Evolutionary conservation across 64 coral and sea anemone species (phyloP).

Genomic region (Acropora yongei): DNA sequence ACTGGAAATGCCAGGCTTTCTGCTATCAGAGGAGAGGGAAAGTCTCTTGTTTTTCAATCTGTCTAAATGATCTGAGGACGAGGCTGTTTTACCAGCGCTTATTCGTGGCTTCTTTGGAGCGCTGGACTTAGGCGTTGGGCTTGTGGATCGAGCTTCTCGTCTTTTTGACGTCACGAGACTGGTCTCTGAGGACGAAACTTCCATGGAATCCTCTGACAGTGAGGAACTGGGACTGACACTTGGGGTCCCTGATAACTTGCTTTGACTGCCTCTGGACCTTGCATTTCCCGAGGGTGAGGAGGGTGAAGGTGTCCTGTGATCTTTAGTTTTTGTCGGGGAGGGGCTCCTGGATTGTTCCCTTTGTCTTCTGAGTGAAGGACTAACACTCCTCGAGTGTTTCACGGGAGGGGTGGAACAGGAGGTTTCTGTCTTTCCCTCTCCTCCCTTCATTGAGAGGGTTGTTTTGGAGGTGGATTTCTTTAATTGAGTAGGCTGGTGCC

Average conservation of each 20-base stretch:
- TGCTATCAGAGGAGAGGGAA: neutral
- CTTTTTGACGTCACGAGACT: neutral
- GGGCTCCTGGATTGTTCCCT: constrained; percentile 10
- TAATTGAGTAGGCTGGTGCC: neutral
- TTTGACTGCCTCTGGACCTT: neutral
- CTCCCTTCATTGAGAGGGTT: neutral
- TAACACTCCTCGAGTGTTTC: neutral
- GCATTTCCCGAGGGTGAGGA: constrained; percentile 2
- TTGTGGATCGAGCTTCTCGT: constrained; percentile 23
- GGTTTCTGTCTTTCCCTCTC: neutral
- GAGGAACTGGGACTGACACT: constrained; percentile 23
- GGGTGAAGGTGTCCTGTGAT: neutral
- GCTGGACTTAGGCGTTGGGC: neutral
- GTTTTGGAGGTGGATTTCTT: neutral
- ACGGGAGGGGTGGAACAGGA: neutral
- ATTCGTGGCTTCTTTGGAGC: constrained; percentile 36
- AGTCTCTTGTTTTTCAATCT: constrained; percentile 28
- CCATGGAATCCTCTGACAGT: constrained; percentile 18
- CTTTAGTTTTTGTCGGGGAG: neutral
- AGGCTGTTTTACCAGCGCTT: constrained; percentile 1
- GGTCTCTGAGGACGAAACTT: neutral
- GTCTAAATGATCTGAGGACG: constrained; percentile 8
- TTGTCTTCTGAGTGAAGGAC: constrained; percentile 15
- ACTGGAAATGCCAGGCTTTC: neutral
- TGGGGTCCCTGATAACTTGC: neutral